Percentiles rank a stretch among this genome's conserved stretches.
Evolutionary conservation across 2,888 invertebrate genomes (phyloP).

Genomic region (Heliconius hortense): DNA sequence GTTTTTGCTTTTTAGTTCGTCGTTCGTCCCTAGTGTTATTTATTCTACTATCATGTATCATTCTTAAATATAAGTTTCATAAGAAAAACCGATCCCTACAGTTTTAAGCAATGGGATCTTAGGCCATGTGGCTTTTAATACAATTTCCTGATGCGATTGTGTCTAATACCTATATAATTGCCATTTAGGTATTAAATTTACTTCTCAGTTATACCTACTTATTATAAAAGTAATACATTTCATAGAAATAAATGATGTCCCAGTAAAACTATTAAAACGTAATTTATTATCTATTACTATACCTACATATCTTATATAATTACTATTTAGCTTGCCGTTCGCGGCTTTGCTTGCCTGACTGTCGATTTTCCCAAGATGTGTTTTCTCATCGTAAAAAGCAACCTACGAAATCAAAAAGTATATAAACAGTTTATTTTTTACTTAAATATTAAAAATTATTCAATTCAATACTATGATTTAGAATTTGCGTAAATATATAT

Average conservation of each 20-base stretch:
- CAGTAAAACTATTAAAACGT: not conserved
- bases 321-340: not conserved
- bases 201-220: slow-evolving; percentile 9
- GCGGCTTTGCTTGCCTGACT: not conserved
- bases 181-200: not conserved
- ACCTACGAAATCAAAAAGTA: not conserved
- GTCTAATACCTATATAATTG: slow-evolving; percentile 7
- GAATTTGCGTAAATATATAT: too few species aligned
- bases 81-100: too few species aligned
- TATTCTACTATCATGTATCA: too few species aligned
- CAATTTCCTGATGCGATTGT: not conserved
- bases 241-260: slow-evolving; percentile 12
- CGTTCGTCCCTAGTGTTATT: too few species aligned
- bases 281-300: not conserved
- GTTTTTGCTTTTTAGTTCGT: too few species aligned
- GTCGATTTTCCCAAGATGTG: not conserved
- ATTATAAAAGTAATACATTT: slow-evolving; percentile 7
- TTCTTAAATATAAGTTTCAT: too few species aligned
- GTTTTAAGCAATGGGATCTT: too few species aligned
- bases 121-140: not conserved
- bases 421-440: too few species aligned
- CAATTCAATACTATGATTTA: too few species aligned
- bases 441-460: too few species aligned
- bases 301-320: not conserved
- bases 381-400: not conserved